Evolutionary conservation across 1,140 invertebrate genomes (phyloP).

Genomic region (Lycorma delicatula): DNA sequence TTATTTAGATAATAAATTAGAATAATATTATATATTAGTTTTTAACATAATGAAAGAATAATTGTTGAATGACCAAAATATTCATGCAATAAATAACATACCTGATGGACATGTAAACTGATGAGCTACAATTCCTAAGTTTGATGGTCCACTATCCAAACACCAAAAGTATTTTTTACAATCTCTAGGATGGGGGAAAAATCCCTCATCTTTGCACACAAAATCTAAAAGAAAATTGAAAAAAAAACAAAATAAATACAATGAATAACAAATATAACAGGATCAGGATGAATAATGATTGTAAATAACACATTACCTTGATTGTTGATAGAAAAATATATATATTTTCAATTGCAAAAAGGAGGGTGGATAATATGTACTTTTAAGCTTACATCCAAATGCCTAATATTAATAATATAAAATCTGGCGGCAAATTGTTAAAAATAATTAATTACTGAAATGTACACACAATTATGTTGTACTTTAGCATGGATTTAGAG

Average conservation of each 20-base stretch:
- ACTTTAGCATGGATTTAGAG: too few relatives aligned
- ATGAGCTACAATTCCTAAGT: constrained; percentile 82
- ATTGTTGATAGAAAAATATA: not conserved
- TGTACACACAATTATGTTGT: too few relatives aligned
- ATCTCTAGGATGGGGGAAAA: constrained; percentile 84
- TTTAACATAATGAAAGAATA: too few relatives aligned
- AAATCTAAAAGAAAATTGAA: constrained; percentile 51
- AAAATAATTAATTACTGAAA: too few relatives aligned
- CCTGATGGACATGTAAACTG: constrained; percentile 89
- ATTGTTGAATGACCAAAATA: too few relatives aligned
- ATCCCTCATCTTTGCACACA: constrained; percentile 87
- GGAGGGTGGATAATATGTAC: too few relatives aligned
- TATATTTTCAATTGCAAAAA: too few relatives aligned
- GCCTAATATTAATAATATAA: too few relatives aligned
- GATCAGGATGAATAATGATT: not conserved
- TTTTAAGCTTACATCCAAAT: too few relatives aligned
- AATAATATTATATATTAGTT: constrained; percentile 4
- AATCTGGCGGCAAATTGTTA: too few relatives aligned
- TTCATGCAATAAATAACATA: constrained; percentile 35
- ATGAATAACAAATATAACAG: not conserved
- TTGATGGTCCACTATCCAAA: constrained; percentile 77
- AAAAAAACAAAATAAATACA: too few relatives aligned
- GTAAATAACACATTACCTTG: not conserved
- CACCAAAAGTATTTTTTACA: constrained; percentile 96
- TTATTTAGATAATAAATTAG: not conserved